phyloP scores from a whole-genome alignment of 2,113 vertebrate genomes.

The Chloebia gouldiae region DNA sequence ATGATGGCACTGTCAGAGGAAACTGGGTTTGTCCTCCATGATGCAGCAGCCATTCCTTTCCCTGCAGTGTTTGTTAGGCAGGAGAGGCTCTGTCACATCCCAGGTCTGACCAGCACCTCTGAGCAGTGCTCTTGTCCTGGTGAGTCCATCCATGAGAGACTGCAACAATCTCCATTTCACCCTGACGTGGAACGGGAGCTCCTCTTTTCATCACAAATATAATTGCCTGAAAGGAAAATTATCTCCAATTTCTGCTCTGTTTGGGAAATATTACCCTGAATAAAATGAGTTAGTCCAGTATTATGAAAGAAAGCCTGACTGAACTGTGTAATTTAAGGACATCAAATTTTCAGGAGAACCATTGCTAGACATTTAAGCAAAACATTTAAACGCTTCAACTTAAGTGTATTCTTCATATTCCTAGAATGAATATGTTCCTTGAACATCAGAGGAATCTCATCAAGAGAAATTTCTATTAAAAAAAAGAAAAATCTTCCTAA shows the following conservation, averaged over 20 bases:
- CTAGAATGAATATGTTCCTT: neutral
- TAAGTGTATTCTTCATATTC: neutral
- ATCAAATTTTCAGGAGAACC: conserved; percentile 13
- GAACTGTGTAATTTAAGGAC: neutral
- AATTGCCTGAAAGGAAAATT: neutral
- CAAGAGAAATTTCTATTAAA: neutral
- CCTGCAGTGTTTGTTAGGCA: neutral
- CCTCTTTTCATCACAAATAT: neutral
- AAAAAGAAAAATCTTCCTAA: neutral
- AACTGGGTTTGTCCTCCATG: neutral
- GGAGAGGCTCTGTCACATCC: neutral
- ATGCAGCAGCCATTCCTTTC: neutral
- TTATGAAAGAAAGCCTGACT: neutral
- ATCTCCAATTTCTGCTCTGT: neutral
- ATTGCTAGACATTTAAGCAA: neutral
- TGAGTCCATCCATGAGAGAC: neutral
- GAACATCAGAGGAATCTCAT: neutral
- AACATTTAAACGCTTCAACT: conserved; percentile 1
- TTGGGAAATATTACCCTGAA: conserved; percentile 1
- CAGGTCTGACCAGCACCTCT: neutral
- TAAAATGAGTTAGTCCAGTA: neutral
- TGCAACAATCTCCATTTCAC: neutral
- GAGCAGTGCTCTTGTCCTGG: neutral
- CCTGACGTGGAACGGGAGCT: neutral
- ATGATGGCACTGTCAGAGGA: neutral